Base-by-base conservation (phyloP, 2,888 invertebrate species). In the Drosophila mayaguana region DNA sequence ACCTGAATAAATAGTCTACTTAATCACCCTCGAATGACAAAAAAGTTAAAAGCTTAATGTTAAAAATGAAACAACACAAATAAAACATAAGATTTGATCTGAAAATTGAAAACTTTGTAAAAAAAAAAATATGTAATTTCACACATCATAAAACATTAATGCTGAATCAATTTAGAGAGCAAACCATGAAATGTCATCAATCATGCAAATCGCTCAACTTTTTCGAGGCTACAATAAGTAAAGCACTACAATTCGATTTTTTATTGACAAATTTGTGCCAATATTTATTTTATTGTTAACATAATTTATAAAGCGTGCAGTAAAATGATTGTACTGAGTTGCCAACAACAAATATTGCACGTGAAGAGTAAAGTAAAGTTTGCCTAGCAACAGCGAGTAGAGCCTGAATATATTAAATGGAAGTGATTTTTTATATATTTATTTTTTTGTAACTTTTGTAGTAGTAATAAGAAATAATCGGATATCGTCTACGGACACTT, bases 1-100 rank as follows among this genome's bases (percentile, higher is more conserved):
- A 32, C n/a, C 22, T 55, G 73, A 59, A 73, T 64, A 59, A 64
- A 62, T 62, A 40, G 55, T 40, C 43, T 50, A 63, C 48, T 68
- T 61, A 73, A 75, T 59, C 54, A 45, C 50, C 62, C 32, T 25
- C 50, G 32, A 45, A 50, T 20, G 28, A 42, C 12, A 53, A 50
- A 59, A 25, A 61, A 60, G 34, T 40, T 36, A 16, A 22, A 53
- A 45, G 43, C 32, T 48, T 40, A 22, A n/a, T 55, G 16, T 54
- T 11, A 4, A 36, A 53, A 53, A 28, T 28, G 11, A n/a, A 28
- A n/a, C 12, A 22, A 25, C 2, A 28, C 25, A 20, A 20, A 43
- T 20, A 43, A 43, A 20, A 9, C 0, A 28, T 18, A 50, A 50
- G 48, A 50, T 18, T 32, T 5, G 0, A 16, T 6, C 18, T 16